These are phyloP conservation scores for Loris lydekkerianus DNA, from an alignment of 2,797 vertebrate genomes.

Conservation along the genomic window DNA sequence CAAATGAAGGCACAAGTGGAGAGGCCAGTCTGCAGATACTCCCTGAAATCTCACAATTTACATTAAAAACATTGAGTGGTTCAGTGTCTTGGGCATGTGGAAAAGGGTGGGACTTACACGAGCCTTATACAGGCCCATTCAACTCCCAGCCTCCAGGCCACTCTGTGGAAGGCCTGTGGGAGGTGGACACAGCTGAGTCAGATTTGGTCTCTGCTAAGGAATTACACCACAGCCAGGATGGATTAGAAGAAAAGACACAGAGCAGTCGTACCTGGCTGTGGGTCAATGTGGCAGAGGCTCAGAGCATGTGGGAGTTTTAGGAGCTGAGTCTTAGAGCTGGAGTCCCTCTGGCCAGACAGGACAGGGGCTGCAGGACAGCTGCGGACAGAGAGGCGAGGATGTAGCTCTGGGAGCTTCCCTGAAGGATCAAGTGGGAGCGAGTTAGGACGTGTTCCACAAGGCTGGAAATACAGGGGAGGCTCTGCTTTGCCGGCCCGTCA, in stretches of 20 bases:
- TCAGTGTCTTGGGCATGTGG: not conserved
- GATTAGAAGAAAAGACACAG: not conserved
- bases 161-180: not conserved
- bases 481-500: not conserved
- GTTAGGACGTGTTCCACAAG: not conserved
- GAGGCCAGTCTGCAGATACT: not conserved
- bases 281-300: not conserved
- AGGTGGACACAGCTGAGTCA: not conserved
- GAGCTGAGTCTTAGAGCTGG: not conserved
- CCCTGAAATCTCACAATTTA: not conserved
- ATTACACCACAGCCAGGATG: not conserved
- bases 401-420: not conserved
- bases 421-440: not conserved
- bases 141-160: not conserved
- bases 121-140: not conserved
- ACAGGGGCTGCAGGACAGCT: not conserved
- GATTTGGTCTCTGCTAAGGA: not conserved
- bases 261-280: not conserved
- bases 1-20: not conserved
- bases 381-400: not conserved
- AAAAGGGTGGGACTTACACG: not conserved
- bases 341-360: not conserved
- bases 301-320: not conserved
- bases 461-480: not conserved
- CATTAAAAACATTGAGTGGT: slow-evolving; percentile 27